Percentiles rank a stretch among this genome's conserved stretches.
phyloP scores from a whole-genome alignment of 2,113 vertebrate species.

The Ahaetulla prasina region DNA sequence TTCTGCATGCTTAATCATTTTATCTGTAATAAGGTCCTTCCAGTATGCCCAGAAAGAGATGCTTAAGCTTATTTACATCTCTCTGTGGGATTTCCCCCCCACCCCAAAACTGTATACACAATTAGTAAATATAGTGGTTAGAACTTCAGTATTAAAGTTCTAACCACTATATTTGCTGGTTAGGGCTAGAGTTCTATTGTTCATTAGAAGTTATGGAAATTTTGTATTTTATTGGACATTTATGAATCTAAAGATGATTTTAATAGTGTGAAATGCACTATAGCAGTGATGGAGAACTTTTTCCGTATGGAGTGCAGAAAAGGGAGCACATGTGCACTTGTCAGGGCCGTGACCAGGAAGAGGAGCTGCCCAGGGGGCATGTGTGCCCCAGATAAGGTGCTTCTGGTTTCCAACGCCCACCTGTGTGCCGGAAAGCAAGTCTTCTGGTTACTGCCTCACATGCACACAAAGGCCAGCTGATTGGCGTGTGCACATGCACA shows the following conservation, averaged over 20 bases:
- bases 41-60: not conserved
- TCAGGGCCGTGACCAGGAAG: no score
- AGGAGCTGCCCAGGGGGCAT: no score
- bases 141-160: not conserved
- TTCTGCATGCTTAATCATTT: not conserved
- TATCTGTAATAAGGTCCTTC: not conserved
- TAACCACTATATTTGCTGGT: not conserved
- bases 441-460: no score
- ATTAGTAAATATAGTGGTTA: not conserved
- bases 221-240: not conserved
- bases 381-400: no score
- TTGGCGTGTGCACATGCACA: fast-evolving
- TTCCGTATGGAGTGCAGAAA: no score
- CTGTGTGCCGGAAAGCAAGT: no score
- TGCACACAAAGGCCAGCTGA: no score
- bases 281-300: not conserved
- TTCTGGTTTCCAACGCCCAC: no score
- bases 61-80: not conserved
- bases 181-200: not conserved
- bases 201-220: not conserved
- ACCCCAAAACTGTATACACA: not conserved
- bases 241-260: not conserved
- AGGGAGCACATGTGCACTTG: fast-evolving
- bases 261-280: not conserved
- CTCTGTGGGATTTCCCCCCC: not conserved